Percentiles rank a stretch among this genome's conserved stretches.
phyloP scores from a whole-genome alignment of 2,113 vertebrate genomes.

The Globicephala melas region DNA sequence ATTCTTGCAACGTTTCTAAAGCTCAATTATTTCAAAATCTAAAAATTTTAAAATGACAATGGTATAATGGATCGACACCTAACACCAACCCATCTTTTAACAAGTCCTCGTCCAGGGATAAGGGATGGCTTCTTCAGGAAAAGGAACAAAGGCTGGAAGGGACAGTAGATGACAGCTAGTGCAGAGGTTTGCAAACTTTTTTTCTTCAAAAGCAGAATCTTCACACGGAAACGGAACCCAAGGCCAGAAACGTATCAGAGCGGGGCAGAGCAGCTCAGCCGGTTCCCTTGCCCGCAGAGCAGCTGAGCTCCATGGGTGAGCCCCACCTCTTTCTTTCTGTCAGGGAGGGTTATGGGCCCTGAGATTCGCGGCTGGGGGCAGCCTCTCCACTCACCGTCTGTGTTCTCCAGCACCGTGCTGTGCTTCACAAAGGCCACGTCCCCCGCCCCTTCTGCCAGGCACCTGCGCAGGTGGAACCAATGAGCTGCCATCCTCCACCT shows the following conservation, averaged over 20 bases:
- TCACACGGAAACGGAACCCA: neutral
- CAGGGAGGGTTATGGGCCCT: neutral
- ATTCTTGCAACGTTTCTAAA: neutral
- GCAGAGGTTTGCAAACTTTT: neutral
- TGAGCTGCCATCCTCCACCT: neutral
- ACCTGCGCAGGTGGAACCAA: constrained; percentile 79
- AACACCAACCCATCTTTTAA: neutral
- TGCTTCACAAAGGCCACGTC: constrained; percentile 94
- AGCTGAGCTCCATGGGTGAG: neutral
- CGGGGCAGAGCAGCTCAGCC: fast-evolving
- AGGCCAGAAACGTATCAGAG: fast-evolving
- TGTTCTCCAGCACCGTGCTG: constrained; percentile 86
- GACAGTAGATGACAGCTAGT: neutral
- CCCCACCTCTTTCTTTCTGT: neutral
- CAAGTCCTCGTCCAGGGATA: neutral
- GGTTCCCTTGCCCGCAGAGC: fast-evolving
- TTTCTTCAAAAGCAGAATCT: neutral
- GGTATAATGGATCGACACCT: neutral
- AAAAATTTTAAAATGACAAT: neutral
- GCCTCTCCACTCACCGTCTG: constrained; percentile 47
- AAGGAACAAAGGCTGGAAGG: neutral
- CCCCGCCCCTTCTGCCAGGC: constrained; percentile 83
- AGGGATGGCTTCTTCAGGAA: neutral
- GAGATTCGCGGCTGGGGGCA: fast-evolving
- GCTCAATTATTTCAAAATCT: neutral